phyloP scores from a whole-genome alignment of 2,113 vertebrate species.

The Antechinus stuartii region DNA sequence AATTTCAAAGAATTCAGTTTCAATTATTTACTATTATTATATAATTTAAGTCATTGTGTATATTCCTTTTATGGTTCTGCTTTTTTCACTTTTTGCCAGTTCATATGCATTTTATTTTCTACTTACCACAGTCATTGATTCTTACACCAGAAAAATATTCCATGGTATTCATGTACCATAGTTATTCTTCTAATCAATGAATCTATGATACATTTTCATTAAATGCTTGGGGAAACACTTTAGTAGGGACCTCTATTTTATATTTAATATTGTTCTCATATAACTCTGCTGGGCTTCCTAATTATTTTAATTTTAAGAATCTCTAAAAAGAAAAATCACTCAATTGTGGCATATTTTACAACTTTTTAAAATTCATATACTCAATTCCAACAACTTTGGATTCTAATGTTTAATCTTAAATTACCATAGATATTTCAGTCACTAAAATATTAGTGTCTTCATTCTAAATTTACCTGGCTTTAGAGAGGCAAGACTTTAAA shows the following conservation, averaged over 20 bases:
- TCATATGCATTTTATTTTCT: background rate
- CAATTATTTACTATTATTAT: background rate
- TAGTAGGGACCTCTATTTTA: background rate
- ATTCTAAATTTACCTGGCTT: background rate
- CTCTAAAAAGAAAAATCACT: too few species aligned
- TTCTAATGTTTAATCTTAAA: too few species aligned
- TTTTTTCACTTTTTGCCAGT: background rate
- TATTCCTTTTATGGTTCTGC: background rate
- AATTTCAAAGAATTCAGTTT: background rate
- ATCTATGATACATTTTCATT: background rate
- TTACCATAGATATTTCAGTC: background rate
- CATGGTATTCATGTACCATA: background rate
- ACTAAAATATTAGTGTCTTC: conserved; percentile 26
- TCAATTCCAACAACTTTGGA: too few species aligned
- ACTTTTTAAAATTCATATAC: too few species aligned
- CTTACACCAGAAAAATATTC: background rate
- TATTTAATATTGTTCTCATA: background rate
- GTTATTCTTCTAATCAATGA: background rate
- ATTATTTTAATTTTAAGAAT: too few species aligned
- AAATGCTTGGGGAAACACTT: conserved; percentile 35
- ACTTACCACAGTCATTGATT: background rate
- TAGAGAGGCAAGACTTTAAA: background rate
- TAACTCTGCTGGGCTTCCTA: too few species aligned
- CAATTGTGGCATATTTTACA: too few species aligned
- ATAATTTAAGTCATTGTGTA: background rate